Evolutionary conservation across 2,797 vertebrate species (phyloP).

Genomic region (Thamnophis elegans): DNA sequence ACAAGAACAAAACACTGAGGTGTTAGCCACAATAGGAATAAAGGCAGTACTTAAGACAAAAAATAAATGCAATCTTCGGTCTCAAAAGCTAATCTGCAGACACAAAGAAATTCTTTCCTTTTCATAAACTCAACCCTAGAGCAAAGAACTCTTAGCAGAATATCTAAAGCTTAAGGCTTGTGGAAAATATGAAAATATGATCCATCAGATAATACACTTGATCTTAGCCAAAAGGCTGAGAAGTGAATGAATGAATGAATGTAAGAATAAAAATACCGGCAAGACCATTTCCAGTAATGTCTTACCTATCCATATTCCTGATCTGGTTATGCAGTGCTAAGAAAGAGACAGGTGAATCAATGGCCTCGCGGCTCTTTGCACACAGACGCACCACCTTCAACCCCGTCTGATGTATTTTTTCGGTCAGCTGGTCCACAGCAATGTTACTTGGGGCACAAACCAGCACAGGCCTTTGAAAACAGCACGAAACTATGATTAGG

Average conservation of each 20-base stretch:
- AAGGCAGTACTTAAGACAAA: background rate
- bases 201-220: too few relatives aligned
- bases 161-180: background rate
- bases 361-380: constrained; percentile 96
- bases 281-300: too few relatives aligned
- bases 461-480: constrained; percentile 84
- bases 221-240: too few relatives aligned
- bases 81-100: background rate
- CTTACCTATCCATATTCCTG: constrained; percentile 98
- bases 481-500: too few relatives aligned
- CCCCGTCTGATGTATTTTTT: constrained; percentile 97
- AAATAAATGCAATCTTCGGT: background rate
- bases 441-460: constrained; percentile 98
- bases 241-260: background rate
- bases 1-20: background rate
- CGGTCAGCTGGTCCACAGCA: constrained; percentile 95
- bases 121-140: background rate
- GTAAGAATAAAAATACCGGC: background rate
- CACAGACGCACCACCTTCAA: constrained; percentile 96
- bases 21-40: background rate
- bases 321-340: constrained; percentile 98
- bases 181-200: background rate
- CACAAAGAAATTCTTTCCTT: background rate
- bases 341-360: constrained; percentile 97
- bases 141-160: background rate